Conservation (phyloP, 2,888 invertebrate species). For the Liposcelis brunnea region DNA sequence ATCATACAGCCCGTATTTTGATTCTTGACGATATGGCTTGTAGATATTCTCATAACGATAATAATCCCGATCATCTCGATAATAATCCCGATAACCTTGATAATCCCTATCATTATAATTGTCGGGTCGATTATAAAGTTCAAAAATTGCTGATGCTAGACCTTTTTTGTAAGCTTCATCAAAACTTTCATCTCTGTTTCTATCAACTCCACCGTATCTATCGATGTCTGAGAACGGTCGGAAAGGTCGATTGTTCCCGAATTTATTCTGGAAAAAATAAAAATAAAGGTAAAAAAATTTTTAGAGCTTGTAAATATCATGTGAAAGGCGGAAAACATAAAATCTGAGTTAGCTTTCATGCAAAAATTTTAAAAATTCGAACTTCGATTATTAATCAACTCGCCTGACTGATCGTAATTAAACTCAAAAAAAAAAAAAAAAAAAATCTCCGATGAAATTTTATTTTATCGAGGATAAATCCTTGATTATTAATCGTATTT, state of each 20-base stretch:
- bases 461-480: too few species aligned
- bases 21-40: neutral
- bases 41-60: neutral
- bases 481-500: too few species aligned
- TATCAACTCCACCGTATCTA: neutral
- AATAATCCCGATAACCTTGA: neutral
- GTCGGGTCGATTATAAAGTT: neutral
- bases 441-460: too few species aligned
- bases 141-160: neutral
- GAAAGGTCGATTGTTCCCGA: neutral
- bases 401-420: too few species aligned
- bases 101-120: neutral
- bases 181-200: neutral
- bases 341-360: too few species aligned
- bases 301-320: too few species aligned
- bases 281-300: too few species aligned
- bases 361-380: too few species aligned
- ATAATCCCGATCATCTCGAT: neutral
- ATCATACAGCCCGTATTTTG: conserved; percentile 3
- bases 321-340: too few species aligned
- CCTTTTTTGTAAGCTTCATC: conserved; percentile 7
- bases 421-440: too few species aligned
- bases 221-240: conserved; percentile 1
- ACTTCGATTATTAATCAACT: too few species aligned
- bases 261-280: neutral